These are phyloP conservation scores for Drosophila sproati DNA, from an alignment of 1,140 invertebrate species.

Conservation along the genomic window DNA sequence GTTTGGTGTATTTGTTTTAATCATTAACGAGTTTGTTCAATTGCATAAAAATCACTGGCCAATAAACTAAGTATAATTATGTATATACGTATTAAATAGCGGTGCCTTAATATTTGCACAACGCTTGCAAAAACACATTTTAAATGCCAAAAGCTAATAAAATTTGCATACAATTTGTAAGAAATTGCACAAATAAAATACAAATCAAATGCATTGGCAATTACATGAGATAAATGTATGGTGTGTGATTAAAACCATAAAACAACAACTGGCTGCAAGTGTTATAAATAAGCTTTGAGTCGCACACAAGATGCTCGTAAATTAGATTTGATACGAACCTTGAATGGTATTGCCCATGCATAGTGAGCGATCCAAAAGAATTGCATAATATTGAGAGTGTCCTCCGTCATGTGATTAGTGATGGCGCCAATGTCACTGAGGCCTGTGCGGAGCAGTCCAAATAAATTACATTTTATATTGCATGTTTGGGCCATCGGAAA, in stretches of 20 bases:
- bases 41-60: constrained; percentile 35
- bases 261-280: constrained; percentile 35
- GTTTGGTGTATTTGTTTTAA: constrained; percentile 17
- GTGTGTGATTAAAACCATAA: constrained; percentile 32
- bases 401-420: constrained; percentile 93
- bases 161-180: constrained; percentile 38
- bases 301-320: constrained; percentile 75
- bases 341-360: constrained; percentile 93
- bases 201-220: constrained; percentile 56
- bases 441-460: constrained; percentile 45
- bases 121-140: constrained; percentile 25
- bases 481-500: not conserved
- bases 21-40: constrained; percentile 46
- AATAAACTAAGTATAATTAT: constrained; percentile 4
- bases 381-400: constrained; percentile 92
- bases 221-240: constrained; percentile 53
- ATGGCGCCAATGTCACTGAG: constrained; percentile 88
- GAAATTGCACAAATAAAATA: constrained; percentile 41
- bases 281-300: constrained; percentile 62
- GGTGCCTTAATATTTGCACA: constrained; percentile 36
- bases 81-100: not conserved
- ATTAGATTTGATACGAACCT: constrained; percentile 86
- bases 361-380: constrained; percentile 94
- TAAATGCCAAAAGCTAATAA: constrained; percentile 42
- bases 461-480: constrained; percentile 15